Evolutionary conservation across 2,888 invertebrate genomes (phyloP).

Genomic region (Drosophila formosana): DNA sequence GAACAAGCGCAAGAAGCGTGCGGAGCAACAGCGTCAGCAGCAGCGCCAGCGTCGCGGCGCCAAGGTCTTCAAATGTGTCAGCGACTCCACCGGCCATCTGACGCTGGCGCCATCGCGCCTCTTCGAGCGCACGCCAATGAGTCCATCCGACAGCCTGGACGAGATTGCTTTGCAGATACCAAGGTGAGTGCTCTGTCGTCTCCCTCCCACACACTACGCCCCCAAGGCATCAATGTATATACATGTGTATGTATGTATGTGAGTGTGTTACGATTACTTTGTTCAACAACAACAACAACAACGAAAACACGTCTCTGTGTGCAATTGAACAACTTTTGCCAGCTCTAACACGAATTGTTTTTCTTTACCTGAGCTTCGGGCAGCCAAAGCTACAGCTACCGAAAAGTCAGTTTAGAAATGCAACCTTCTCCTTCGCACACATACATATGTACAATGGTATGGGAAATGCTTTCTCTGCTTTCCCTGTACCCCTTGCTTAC

Average conservation of each 20-base stretch:
- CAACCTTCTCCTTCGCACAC: background rate
- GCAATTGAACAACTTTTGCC: conserved; percentile 43
- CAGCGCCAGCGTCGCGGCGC: conserved; percentile 86
- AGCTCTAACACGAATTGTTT: conserved; percentile 39
- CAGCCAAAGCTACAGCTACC: conserved; percentile 6
- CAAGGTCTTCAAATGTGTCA: conserved; percentile 86
- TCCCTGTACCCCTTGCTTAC: conserved; percentile 21
- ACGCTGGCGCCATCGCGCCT: conserved; percentile 92
- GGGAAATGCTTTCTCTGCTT: conserved; percentile 11
- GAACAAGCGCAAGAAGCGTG: conserved; percentile 89
- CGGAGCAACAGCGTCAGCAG: conserved; percentile 85
- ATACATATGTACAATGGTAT: background rate
- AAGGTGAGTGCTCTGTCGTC: conserved; percentile 87
- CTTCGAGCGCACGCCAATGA: conserved; percentile 93
- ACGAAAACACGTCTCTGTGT: conserved; percentile 11
- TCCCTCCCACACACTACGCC: background rate
- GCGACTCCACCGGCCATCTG: conserved; percentile 86
- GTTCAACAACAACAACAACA: conserved; percentile 15
- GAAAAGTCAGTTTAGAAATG: conserved; percentile 17
- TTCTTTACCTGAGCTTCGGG: conserved; percentile 30
- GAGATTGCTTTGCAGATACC: conserved; percentile 97
- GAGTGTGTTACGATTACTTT: conserved; percentile 20
- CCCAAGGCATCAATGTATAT: background rate
- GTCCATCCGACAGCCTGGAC: conserved; percentile 94
- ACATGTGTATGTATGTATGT: background rate